phyloP scores from a whole-genome alignment of 1,140 invertebrate species.

The Drosophila malerkotliana region DNA sequence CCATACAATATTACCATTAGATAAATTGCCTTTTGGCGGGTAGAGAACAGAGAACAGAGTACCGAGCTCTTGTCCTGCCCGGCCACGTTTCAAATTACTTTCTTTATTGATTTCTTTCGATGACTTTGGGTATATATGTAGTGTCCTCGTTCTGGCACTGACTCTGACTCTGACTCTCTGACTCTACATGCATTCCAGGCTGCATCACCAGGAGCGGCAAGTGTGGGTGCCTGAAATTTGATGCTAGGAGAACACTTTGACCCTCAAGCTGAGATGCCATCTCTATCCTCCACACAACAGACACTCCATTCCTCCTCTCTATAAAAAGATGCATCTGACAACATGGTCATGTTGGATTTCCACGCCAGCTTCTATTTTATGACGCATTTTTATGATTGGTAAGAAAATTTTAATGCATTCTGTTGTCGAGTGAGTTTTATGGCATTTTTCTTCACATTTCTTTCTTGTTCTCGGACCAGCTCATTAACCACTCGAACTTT shows the following conservation, averaged over 20 bases:
- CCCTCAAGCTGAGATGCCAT: constrained; percentile 28
- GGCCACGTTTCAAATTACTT: constrained; percentile 79
- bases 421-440: constrained; percentile 65
- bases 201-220: constrained; percentile 4
- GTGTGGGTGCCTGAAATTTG: constrained; percentile 56
- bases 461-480: constrained; percentile 16
- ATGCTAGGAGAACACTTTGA: constrained; percentile 56
- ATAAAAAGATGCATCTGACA: constrained; percentile 63
- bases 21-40: constrained; percentile 75
- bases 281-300: constrained; percentile 10
- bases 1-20: constrained; percentile 82
- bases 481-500: constrained; percentile 39
- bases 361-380: constrained; percentile 67
- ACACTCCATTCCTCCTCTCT: constrained; percentile 36
- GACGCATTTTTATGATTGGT: constrained; percentile 70
- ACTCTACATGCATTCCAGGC: constrained; percentile 54
- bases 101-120: constrained; percentile 75
- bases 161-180: background rate
- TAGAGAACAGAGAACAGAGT: background rate
- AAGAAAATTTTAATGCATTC: constrained; percentile 72
- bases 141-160: constrained; percentile 5
- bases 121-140: constrained; percentile 47
- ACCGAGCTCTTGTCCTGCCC: too few relatives aligned
- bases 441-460: constrained; percentile 8
- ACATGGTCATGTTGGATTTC: constrained; percentile 41